Evolutionary conservation across 1,140 invertebrate species (phyloP).

Genomic region (Venustaconcha ellipsiformis): DNA sequence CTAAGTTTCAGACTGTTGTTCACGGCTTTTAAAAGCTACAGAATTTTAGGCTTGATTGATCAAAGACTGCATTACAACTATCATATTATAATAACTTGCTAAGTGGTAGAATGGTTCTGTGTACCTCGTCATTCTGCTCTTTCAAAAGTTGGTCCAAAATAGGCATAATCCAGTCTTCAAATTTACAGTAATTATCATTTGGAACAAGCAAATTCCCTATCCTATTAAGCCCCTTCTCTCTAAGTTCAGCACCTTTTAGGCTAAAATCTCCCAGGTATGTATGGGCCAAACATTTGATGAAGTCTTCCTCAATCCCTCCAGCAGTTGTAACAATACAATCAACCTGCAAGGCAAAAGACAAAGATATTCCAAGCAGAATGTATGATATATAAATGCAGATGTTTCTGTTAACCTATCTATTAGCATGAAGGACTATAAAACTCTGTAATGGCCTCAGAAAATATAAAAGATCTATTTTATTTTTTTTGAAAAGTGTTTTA

Average conservation of each 20-base stretch:
- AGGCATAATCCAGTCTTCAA: constrained; percentile 99
- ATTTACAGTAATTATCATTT: constrained; percentile 98
- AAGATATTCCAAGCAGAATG: too few species aligned
- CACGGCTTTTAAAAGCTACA: too few species aligned
- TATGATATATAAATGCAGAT: too few species aligned
- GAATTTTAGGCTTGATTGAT: too few species aligned
- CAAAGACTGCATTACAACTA: too few species aligned
- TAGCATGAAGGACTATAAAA: too few species aligned
- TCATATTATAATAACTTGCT: neutral
- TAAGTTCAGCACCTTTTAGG: constrained; percentile 78
- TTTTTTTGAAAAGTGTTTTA: too few species aligned
- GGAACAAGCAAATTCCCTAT: constrained; percentile 98
- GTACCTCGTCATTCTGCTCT: constrained; percentile 81
- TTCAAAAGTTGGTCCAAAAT: constrained; percentile 90
- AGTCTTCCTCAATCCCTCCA: constrained; percentile 98
- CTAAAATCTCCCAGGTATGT: constrained; percentile 94
- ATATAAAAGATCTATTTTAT: too few species aligned
- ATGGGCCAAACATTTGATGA: constrained; percentile 97
- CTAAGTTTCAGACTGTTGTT: too few species aligned
- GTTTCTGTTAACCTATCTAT: too few species aligned
- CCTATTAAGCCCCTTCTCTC: constrained; percentile 93
- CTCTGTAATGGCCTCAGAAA: too few species aligned
- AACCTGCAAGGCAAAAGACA: constrained; percentile 71
- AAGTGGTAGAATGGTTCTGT: neutral
- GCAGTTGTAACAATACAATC: constrained; percentile 98